Base-by-base conservation (phyloP, 1,140 invertebrate genomes). In the Drosophila sulfurigaster region DNA sequence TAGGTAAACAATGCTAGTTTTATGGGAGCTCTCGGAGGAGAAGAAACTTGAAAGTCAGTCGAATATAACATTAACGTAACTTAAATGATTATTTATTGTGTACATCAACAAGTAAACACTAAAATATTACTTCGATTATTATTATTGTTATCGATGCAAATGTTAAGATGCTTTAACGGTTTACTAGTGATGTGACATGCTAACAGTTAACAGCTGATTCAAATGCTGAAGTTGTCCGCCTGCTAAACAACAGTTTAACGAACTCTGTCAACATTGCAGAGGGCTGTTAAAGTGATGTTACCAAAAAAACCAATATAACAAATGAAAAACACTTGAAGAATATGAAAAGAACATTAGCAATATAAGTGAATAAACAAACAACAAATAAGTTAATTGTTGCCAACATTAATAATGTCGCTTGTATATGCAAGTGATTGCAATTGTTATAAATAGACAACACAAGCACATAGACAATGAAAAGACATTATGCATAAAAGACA, bases 291-390 rank as follows among this genome's bases (percentile, higher is more conserved):
- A 2, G 32, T 30, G 66, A 35, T 62, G 67, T 54, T 62, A 45
- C 25, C 8, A 51, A 52, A 20, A 32, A 56, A 28, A 56, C 62
- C 28, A 58, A 67, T 56, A 49, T 59, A 52, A 49, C 62, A 71
- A 57, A 54, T 62, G 20, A 25, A 45, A 57, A 41, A 41, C 32
- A 25, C 32, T 43, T 43, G 41, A 43, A 43, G 41, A n/a, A 43
- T 43, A 43, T 7, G n/a, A n/a, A n/a, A 43, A 43, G n/a, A 41
- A 52, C 10, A 49, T 49, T 35, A 32, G 7, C 10, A 28, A 10
- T 16, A 5, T 30, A 32, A 7, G 20, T 35, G 45, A 5, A 28
- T 20, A 65, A 54, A 46, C 6, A 62, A 28, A 8, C 25, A 63
- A 62, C 25, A 63, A 63, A 11, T 13, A 35, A 35, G 20, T 7